Conservation (phyloP, 2,888 invertebrate genomes). For the Machimus atricapillus region DNA sequence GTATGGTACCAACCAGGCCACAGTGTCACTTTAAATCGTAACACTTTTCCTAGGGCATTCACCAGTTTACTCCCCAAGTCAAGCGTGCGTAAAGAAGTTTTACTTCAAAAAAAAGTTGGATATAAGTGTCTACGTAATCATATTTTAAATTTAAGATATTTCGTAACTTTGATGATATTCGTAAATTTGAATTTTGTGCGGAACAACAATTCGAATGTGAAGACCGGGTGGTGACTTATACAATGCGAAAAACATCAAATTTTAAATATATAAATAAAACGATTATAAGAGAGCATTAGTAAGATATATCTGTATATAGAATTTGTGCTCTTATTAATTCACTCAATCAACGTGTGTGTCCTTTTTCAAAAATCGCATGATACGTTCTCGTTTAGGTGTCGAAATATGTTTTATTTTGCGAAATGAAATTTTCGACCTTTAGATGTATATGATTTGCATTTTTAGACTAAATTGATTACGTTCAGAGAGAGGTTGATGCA, state of each 20-base stretch:
- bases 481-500: neutral
- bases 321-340: neutral
- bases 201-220: neutral
- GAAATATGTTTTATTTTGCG: neutral
- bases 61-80: no score
- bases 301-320: neutral
- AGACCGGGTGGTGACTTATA: neutral
- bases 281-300: neutral
- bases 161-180: neutral
- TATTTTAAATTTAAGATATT: neutral
- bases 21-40: no score
- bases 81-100: no score
- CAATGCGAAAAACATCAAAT: neutral
- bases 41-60: no score
- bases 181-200: neutral
- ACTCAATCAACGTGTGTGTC: neutral
- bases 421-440: neutral
- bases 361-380: neutral
- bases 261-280: neutral
- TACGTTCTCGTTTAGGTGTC: neutral
- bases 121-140: conserved; percentile 12
- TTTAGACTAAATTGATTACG: neutral
- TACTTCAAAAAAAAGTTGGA: no score
- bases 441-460: neutral
- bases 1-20: no score